Base-by-base conservation (phyloP, 2,888 invertebrate genomes). In the Romanomermis culicivorax region DNA sequence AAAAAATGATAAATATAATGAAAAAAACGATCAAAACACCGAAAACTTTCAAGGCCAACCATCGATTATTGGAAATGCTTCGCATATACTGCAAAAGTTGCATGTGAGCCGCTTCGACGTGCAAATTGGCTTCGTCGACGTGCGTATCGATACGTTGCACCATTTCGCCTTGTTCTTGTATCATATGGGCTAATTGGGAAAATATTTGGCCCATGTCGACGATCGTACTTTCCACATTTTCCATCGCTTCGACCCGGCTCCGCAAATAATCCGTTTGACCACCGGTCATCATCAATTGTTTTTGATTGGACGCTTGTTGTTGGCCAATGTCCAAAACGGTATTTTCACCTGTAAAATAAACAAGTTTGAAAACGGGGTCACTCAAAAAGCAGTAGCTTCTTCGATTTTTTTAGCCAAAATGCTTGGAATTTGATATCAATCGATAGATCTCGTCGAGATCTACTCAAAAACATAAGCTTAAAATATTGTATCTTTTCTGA, bases 41-140 rank as follows among this genome's bases (percentile, higher is more conserved):
- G 74, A 99, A 97, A 62, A 99, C 82, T 77, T 99, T 99, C 64
- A 99, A 84, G 91, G 97, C 97, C 30, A 97, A 77, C 82, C 93
- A 95, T 64, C 97, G 79, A 74, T 97, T 99, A 59, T 86, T 86
- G 20, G 91, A 85, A 42, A 99, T 85, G 55, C 83, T 84, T 71
- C 87, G 88, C 71, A 99, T 97, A 75, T 97, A 97, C 72, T 86
- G 91, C 64, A 97, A 77, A 63, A 99, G 85, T 76, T 97, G 91
- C 57, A 83, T 77, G 69, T 99, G 97, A 2, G 95, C 97, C 51
- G 89, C 88, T 73, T 93, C 93, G 49, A 99, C 88, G 74, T 97
- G 95, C 68, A 95, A 71, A 70, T 85, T 84, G 1, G 95, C 82
- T 69, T 91, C 87, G 69, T 88, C 85, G 55, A 97, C 83, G 72